These are phyloP conservation scores for Rattus norvegicus DNA, from an alignment of 2,113 vertebrate species.

Conservation along the genomic window GRCr8 NC_086020.1:231333501-231334000, in stretches of 20 bases:
- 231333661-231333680: not conserved
- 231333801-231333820: not conserved
- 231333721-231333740: not conserved
- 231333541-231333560: not conserved
- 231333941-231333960: not conserved
- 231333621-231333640: not conserved
- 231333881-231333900: not conserved
- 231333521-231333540: not conserved
- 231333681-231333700: not conserved
- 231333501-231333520: fast-evolving
- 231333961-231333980: not conserved
- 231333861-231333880: not conserved
- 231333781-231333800: not conserved
- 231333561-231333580: not conserved
- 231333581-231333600: not conserved
- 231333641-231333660: not conserved
- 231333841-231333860: not conserved
- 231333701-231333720: not conserved
- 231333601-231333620: constrained; percentile 1
- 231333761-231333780: not conserved
- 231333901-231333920: not conserved
- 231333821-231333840: not conserved
- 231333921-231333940: not conserved
- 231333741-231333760: not conserved
- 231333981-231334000: not conserved